Conservation (phyloP, 1,140 invertebrate genomes). For the Drosophila nigromelanica region DNA sequence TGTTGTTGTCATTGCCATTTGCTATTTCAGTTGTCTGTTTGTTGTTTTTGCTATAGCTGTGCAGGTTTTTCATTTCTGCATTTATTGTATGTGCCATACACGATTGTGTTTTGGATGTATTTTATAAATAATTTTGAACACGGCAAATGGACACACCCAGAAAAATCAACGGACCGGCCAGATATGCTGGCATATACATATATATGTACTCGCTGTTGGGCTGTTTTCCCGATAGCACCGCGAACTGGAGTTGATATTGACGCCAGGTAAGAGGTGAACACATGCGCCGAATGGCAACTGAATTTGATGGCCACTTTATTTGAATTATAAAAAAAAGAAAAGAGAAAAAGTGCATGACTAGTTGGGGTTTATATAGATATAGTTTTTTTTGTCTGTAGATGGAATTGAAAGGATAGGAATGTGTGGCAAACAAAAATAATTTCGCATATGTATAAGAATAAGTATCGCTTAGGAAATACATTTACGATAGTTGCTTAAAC, state of each 20-base stretch:
- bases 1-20: background rate
- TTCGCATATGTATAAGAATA: too few relatives aligned
- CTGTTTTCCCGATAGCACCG: constrained; percentile 21
- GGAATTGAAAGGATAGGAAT: too few relatives aligned
- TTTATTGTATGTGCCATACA: constrained; percentile 59
- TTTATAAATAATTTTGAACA: constrained; percentile 72
- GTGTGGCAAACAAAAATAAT: too few relatives aligned
- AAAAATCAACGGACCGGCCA: constrained; percentile 23
- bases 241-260: constrained; percentile 30
- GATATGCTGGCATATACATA: constrained; percentile 19
- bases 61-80: constrained; percentile 49
- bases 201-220: constrained; percentile 19
- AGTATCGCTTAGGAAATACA: too few relatives aligned
- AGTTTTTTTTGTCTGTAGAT: too few relatives aligned
- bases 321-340: constrained; percentile 22
- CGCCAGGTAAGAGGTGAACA: constrained; percentile 17
- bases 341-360: background rate
- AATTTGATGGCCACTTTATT: constrained; percentile 48
- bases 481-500: too few relatives aligned
- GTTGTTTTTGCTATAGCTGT: background rate
- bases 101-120: constrained; percentile 53
- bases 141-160: constrained; percentile 61
- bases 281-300: constrained; percentile 24
- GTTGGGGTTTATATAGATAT: constrained; percentile 5
- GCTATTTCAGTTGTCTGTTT: constrained; percentile 9